Evolutionary conservation across 2,797 vertebrate genomes (phyloP).

Genomic region (Manis pentadactyla): DNA sequence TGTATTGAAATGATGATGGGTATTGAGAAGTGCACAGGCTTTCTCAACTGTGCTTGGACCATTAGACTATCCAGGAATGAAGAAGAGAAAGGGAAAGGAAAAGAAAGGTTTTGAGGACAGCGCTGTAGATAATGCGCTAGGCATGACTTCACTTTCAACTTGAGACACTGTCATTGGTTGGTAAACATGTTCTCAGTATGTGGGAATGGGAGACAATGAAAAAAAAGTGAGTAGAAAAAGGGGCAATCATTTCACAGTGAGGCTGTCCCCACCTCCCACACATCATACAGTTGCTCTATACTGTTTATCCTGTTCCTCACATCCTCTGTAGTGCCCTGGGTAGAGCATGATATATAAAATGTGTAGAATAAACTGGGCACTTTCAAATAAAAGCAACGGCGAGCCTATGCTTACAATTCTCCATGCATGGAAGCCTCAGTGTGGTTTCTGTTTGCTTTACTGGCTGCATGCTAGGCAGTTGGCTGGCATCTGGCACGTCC

Average conservation of each 20-base stretch:
- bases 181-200: not conserved
- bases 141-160: not conserved
- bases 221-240: not conserved
- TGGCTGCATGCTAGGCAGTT: conserved; percentile 57
- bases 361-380: not conserved
- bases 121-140: not conserved
- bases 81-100: not conserved
- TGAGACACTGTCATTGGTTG: not conserved
- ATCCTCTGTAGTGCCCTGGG: not conserved
- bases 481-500: conserved; percentile 74
- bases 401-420: conserved; percentile 62
- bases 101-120: not conserved
- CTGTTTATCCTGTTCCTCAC: not conserved
- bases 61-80: not conserved
- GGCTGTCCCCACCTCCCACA: not conserved
- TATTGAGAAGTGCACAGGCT: not conserved
- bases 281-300: not conserved
- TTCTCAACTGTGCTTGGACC: not conserved
- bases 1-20: not conserved
- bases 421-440: not conserved
- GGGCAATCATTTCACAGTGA: not conserved
- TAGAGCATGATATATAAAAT: not conserved
- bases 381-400: conserved; percentile 34
- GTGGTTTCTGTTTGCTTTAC: conserved; percentile 68
- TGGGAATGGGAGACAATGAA: not conserved